Percentiles rank a stretch among this genome's conserved stretches.
These are phyloP conservation scores for Distichodus sexfasciatus DNA, from an alignment of 2,797 vertebrate genomes.

Conservation along the genomic window DNA sequence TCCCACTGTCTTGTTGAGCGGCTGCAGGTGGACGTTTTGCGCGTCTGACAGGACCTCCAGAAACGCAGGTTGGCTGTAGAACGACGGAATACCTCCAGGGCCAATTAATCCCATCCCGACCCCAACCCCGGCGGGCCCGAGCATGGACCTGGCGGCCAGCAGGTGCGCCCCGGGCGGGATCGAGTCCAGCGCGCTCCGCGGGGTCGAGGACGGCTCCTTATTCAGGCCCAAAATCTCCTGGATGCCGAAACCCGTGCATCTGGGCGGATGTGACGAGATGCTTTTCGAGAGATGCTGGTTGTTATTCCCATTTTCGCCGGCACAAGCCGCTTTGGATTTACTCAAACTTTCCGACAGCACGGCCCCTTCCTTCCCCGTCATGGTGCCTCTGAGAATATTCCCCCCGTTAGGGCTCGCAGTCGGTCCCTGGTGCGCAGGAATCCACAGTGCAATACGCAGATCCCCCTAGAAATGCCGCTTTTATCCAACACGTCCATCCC, in stretches of 20 bases:
- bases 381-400: slow-evolving; percentile 65
- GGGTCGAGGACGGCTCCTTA: slow-evolving; percentile 86
- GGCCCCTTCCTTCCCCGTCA: slow-evolving; percentile 91
- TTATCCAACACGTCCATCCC: slow-evolving; percentile 97
- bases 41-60: slow-evolving; percentile 90
- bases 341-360: slow-evolving; percentile 81
- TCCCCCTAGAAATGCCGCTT: slow-evolving; percentile 89
- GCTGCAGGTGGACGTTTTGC: slow-evolving; percentile 87
- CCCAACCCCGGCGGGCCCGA: slow-evolving; percentile 80
- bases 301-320: slow-evolving; percentile 63
- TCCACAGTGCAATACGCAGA: slow-evolving; percentile 77
- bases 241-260: slow-evolving; percentile 97
- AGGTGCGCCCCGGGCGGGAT: slow-evolving; percentile 85
- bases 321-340: slow-evolving; percentile 71
- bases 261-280: slow-evolving; percentile 70
- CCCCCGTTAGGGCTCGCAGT: slow-evolving; percentile 63
- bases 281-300: slow-evolving; percentile 67
- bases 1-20: slow-evolving; percentile 77
- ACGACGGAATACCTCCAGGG: slow-evolving; percentile 86
- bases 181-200: slow-evolving; percentile 77
- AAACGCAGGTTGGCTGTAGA: slow-evolving; percentile 92
- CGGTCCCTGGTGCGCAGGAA: slow-evolving; percentile 85
- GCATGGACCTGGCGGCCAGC: slow-evolving; percentile 87
- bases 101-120: slow-evolving; percentile 91
- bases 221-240: slow-evolving; percentile 97